Evolutionary conservation across 2,888 invertebrate species (phyloP), one percentile per base, ranked within the genome.

Genomic region (Coleophora flavipennella): DNA sequence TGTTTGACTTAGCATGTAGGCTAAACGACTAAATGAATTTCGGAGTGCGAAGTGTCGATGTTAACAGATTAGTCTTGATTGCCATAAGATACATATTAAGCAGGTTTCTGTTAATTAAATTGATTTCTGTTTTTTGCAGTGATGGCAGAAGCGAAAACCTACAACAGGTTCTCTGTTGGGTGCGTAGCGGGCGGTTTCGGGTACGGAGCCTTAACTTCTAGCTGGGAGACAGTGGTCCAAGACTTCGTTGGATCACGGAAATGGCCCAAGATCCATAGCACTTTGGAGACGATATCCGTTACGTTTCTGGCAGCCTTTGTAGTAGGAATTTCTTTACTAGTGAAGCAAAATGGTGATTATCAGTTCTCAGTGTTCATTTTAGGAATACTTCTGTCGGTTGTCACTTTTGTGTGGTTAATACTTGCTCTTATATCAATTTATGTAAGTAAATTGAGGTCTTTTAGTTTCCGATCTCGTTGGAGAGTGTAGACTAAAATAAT

Each of bases 141-240:
- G 28, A 55, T 83, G 46, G 67, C 81, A 11, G 59, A 59, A 45
- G 72, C 79, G 1, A 62, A 58, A 37, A 76, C 67, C 40, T 78
- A 86, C 46, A 85, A 86, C 43, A 65, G 68, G 32, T 79, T 84
- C 46, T 78, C 84, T 1, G 73, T 86, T 35, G 86, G 84, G 13
- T 83, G 85, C 43, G 73, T 86, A 1, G 62, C 85, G 34, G 81
- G 81, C 27, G 86, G 86, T 0, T 63, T 86, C 25, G 86, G 86
- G 1, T 85, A 80, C 44, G 86, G 86, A 2, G 80, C 84, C 8
- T 57, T 83, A 2, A 68, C 68, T 0, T 85, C 77, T 7, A 75
- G 85, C 31, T 85, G 85, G 71, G 83, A 80, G 47, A 67, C 75
- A 1, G 62, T 84, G 0, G 71, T 73, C 1, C 78, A 80, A 57